Base-by-base conservation (phyloP, 2,113 vertebrate species). In the Aramus guarauna region DNA sequence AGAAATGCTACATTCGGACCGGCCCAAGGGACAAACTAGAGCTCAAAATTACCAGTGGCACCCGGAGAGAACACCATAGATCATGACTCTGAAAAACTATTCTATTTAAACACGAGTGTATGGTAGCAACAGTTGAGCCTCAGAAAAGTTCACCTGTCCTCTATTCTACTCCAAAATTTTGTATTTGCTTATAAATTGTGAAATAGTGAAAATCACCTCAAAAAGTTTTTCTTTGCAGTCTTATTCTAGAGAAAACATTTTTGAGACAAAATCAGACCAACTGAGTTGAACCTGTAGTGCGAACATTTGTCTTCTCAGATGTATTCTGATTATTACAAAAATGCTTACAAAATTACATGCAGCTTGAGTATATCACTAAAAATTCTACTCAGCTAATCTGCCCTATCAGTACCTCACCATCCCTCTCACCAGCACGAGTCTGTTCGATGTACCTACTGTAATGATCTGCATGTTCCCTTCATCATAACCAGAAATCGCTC, bases 301-400 rank as follows among this genome's bases (percentile, higher is more conserved):
- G 71, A 84, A 68, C 23, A 3, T 52, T 87, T 83, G 64, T 92
- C 92, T 89, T 81, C 75, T 76, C 39, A 14, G 66, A 27, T 67
- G 47, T 84, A 22, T 59, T 78, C 71, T 26, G 74, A 81, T 96
- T 71, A 83, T 92, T 97, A 97, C 95, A 97, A 98, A 97, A 98
- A 90, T 58, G 95, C 85, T 94, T 96, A 93, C 53, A 96, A 92
- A 97, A 91, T 75, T 72, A 88, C 81, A 37, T 9, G 85, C 2
- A 3, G 48, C 93, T 97, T 89, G 89, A 97, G 97, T 94, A 97
- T 91, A 73, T 55, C 89, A 72, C 94, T 96, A 96, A 93, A 97
- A 90, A 67, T 92, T 94, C 92, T 41, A 72, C 94, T 94, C 91
- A 36, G 66, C 45, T 81, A 13, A 72, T 92, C 84, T 72, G 88